These are phyloP conservation scores for Taenioides sp. DNA, from an alignment of 2,797 vertebrate species.

Conservation along the genomic window DNA sequence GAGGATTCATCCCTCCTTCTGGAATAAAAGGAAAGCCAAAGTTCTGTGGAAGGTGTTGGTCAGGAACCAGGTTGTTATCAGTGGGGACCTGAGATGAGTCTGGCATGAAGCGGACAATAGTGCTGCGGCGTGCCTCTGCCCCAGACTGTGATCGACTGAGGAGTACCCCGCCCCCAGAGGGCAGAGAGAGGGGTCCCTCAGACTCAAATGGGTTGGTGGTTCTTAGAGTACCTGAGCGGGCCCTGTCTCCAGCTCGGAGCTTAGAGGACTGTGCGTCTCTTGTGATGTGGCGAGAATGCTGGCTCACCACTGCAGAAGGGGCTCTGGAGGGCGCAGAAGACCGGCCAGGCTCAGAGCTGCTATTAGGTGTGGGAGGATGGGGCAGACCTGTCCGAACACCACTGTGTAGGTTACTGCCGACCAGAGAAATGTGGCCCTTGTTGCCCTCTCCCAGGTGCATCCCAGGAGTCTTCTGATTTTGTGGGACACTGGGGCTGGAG, in stretches of 20 bases:
- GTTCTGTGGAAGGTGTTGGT: conserved; percentile 95
- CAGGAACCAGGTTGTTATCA: conserved; percentile 85
- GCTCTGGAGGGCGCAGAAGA: conserved; percentile 83
- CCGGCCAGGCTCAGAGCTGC: conserved; percentile 87
- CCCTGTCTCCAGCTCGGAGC: conserved; percentile 86
- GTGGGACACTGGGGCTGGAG: conserved; percentile 88
- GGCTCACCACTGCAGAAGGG: conserved; percentile 80
- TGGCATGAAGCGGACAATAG: conserved; percentile 94
- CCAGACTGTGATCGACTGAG: conserved; percentile 86
- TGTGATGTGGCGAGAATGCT: conserved; percentile 88
- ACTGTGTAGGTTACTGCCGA: conserved; percentile 88
- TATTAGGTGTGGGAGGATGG: conserved; percentile 86
- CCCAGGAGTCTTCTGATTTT: conserved; percentile 85
- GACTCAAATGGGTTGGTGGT: conserved; percentile 90
- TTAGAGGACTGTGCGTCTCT: conserved; percentile 86
- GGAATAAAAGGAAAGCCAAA: conserved; percentile 97
- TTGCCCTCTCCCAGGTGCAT: conserved; percentile 90
- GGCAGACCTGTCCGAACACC: conserved; percentile 83
- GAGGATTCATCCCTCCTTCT: conserved; percentile 93
- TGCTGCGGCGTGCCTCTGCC: conserved; percentile 84
- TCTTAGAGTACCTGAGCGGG: conserved; percentile 86
- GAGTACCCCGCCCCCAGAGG: conserved; percentile 87
- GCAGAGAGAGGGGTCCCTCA: conserved; percentile 85
- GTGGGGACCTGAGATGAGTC: conserved; percentile 86
- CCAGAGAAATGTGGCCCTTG: conserved; percentile 91